Evolutionary conservation across 2,797 vertebrate species (phyloP).

Genomic region (Australoheros facetus): DNA sequence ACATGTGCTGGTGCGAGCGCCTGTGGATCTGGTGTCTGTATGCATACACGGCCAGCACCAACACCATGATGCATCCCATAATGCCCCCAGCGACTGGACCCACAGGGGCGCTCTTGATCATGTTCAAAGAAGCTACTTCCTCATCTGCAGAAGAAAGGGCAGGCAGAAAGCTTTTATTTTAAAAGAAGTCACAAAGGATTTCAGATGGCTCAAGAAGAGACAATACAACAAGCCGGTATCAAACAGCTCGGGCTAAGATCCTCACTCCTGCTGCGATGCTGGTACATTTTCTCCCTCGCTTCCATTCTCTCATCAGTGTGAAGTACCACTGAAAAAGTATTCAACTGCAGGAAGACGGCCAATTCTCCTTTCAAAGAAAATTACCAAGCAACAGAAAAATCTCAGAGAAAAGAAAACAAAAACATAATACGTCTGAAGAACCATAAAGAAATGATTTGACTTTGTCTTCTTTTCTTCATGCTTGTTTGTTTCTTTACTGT

Average conservation of each 20-base stretch:
- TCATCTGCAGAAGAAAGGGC: constrained; percentile 82
- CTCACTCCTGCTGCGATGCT: background rate
- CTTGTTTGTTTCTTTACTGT: background rate
- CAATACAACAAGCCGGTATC: background rate
- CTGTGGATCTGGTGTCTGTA: constrained; percentile 98
- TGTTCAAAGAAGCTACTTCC: constrained; percentile 92
- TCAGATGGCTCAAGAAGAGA: constrained; percentile 10
- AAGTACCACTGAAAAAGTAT: constrained; percentile 17
- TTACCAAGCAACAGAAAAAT: background rate
- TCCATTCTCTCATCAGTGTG: constrained; percentile 24
- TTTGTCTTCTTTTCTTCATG: background rate
- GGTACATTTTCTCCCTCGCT: constrained; percentile 8
- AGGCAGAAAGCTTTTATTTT: constrained; percentile 2
- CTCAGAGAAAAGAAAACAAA: background rate
- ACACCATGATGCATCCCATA: constrained; percentile 98
- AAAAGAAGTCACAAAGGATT: constrained; percentile 1
- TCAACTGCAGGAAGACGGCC: background rate
- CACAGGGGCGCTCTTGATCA: constrained; percentile 97
- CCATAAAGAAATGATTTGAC: background rate
- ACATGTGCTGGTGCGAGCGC: constrained; percentile 98
- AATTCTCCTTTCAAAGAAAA: background rate
- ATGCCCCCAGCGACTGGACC: constrained; percentile 97
- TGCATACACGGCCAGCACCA: constrained; percentile 95
- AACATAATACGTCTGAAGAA: too few relatives aligned
- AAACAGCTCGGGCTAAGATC: constrained; percentile 26